Base-by-base conservation (phyloP, 1,140 invertebrate species). In the Orchestia grillus region DNA sequence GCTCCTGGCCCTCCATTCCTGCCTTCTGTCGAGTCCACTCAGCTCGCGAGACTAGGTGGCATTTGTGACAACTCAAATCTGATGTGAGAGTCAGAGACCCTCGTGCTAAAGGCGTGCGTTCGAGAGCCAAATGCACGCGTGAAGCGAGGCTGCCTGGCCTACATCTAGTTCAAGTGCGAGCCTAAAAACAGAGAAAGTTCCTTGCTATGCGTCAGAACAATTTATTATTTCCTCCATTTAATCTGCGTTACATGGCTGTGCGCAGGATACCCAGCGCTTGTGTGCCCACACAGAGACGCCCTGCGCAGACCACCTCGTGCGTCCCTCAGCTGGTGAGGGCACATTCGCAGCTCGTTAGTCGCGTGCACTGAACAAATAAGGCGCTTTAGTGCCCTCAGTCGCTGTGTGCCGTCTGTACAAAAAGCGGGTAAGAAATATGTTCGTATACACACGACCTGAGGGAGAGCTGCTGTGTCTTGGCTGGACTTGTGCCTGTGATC, bases 141-240 rank as follows among this genome's bases (percentile, higher is more conserved):
- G 28, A 77, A 77, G 62, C 62, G 62, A 77, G 62, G 62, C 62
- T 77, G 36, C 28, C 62, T 3, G 36, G 28, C 62, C 3, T 6
- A 53, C 19, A 77, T 77, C 62, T 77, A 77, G 62, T 77, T 77
- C 62, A 77, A 77, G 62, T 77, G 62, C 62, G 36, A 77, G 62
- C 62, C 62, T 77, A 77, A 77, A 77, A 77, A 77, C 62, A 77
- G 62, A 77, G 62, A 77, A 77, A 77, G 62, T 77, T 77, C 36
- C 11, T 77, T 77, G 28, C 62, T 28, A 77, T 28, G 62, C 62
- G 47, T 28, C 3, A 3, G 15, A 77, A 77, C 15, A 77, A 77
- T 77, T 77, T 77, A 28, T 77, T 77, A 77, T 77, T 77, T 77
- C 62, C 62, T 77, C 28, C 62, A 77, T 36, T 77, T 77, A 77